A percentile compares a stretch with the other conserved stretches of the same genome.
These are phyloP conservation scores for Drosophila murphyi DNA, from an alignment of 1,140 invertebrate genomes.

Conservation along the genomic window DNA sequence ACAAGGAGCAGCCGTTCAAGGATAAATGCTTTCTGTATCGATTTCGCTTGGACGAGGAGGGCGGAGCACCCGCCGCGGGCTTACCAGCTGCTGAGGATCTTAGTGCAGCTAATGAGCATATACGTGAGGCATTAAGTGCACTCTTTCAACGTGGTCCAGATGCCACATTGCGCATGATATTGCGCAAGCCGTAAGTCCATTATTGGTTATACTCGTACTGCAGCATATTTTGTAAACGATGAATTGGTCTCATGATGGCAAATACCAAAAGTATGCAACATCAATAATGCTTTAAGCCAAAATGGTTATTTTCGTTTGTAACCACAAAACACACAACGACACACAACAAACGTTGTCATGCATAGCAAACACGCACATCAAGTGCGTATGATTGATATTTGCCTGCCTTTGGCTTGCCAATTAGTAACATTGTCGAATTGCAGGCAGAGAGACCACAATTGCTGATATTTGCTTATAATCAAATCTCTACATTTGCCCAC, in stretches of 20 bases:
- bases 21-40: conserved; percentile 94
- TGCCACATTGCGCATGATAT: conserved; percentile 91
- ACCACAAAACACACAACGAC: conserved; percentile 1
- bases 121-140: conserved; percentile 88
- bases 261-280: conserved; percentile 5
- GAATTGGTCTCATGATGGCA: neutral
- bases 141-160: conserved; percentile 90
- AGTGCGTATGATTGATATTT: conserved; percentile 41
- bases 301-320: neutral
- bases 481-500: conserved; percentile 4
- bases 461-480: conserved; percentile 36
- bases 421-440: conserved; percentile 17
- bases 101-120: conserved; percentile 88
- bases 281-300: conserved; percentile 6
- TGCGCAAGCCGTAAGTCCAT: conserved; percentile 90
- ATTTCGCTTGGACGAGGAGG: conserved; percentile 90
- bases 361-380: neutral
- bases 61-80: conserved; percentile 75
- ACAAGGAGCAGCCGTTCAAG: conserved; percentile 92
- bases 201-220: conserved; percentile 1
- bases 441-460: conserved; percentile 14
- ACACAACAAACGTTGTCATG: conserved; percentile 6
- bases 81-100: conserved; percentile 86
- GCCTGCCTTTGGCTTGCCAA: conserved; percentile 13
- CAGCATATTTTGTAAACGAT: neutral